Evolutionary conservation across 2,888 invertebrate species (phyloP), one percentile per base, ranked within the genome.

Genomic region (Rhingia campestris): DNA sequence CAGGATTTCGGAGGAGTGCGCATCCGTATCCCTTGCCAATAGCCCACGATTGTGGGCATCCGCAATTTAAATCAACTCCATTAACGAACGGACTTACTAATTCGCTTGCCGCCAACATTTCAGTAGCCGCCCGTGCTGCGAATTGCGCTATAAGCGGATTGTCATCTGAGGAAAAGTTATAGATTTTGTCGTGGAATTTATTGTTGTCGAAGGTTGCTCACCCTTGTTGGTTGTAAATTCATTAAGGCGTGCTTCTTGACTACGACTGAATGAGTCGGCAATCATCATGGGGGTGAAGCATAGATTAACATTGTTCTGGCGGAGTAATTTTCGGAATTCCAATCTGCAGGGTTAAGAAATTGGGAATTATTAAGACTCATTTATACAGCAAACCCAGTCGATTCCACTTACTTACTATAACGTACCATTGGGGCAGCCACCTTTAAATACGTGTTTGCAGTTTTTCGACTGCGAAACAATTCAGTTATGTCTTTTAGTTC

Each of bases 281-380:
- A 99, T 93, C 87, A 99, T 98, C 99, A 99, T 99, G 0, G 99
- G 99, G 0, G 98, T 97, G 89, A 96, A 99, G 87, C 96, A 95
- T 74, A 99, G 91, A 90, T 99, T 97, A 86, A 97, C 97, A 54
- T 94, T 94, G 91, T 97, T 98, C 81, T 95, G 94, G 80, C 95
- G 92, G 1, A 97, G 94, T 22, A 97, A 91, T 73, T 93, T 92
- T 47, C 97, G 93, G 89, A 97, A 98, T 75, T 96, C 95, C 59
- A 97, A 91, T 89, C 95, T 95, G 88, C 63, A 56, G 6, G 10
- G 22, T 22, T 2, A 30, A 49, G 10, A 30, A 22, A 22, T 22
- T 22, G 4, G 5, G 22, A 22, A 22, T 47, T 47, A 22, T 9
- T 6, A 30, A 9, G 14, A 49, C 9, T 43, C 41, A 43, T 0